Evolutionary conservation across 2,888 invertebrate genomes (phyloP), one percentile per base, ranked within the genome.

Genomic region (Diadromus collaris): DNA sequence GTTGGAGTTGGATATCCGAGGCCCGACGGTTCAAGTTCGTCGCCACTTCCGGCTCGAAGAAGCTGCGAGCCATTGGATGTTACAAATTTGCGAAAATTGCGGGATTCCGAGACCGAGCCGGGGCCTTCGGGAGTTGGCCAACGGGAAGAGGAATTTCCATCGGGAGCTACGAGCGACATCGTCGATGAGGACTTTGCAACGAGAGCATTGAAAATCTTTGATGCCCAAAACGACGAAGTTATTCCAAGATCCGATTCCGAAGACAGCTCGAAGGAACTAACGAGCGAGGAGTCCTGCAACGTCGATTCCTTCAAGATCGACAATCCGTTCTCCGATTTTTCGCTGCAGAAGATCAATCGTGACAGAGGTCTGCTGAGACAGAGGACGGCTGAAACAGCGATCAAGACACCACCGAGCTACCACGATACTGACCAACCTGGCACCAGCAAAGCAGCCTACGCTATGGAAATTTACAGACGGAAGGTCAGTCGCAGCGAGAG

Each of bases 291-390:
- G n/a, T 44, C 27, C 5, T 21, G 41, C 21, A 67, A 38, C 9
- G 9, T 29, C n/a, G 73, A 80, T 34, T 19, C 38, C 27, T 82
- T 83, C 58, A 78, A 46, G n/a, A 83, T 83, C 27, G 80, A 80
- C 34, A 68, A 77, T 56, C 76, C 80, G 19, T 79, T 84, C 16
- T 81, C 83, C 9, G 82, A 84, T 69, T 83, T 84, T 64, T 81
- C 83, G 2, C 70, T 83, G 1, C 81, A 81, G 32, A 70, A 67
- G 27, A n/a, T 76, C 2, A 63, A 24, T 16, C 48, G 54, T 13
- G 61, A 61, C 7, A 65, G 71, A 16, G 65, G 10, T 48, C 6
- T 21, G n/a, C 9, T 51, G 6, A 70, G 56, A 34, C 34, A 38
- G n/a, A n/a, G 48, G 1, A 29, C 13, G 19, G 16, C 24, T n/a